Conservation (phyloP, 2,888 invertebrate species). For the Pecten maximus region DNA sequence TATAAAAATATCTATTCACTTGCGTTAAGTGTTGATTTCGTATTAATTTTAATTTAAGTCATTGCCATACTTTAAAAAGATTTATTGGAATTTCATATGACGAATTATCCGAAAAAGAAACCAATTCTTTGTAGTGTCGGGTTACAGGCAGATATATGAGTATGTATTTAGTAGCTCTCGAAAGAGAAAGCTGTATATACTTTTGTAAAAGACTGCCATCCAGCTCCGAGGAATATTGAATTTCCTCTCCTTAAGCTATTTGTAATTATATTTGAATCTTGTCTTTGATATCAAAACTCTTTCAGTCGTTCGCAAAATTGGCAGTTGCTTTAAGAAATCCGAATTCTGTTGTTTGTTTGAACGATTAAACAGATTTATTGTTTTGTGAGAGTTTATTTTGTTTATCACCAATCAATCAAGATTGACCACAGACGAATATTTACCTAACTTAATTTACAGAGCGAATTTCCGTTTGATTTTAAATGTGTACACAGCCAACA, state of each 20-base stretch:
- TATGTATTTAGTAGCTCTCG: no score
- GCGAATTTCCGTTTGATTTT: background rate
- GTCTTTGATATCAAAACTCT: background rate
- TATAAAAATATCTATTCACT: no score
- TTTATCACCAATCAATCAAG: background rate
- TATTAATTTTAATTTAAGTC: no score
- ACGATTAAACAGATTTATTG: background rate
- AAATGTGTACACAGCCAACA: background rate
- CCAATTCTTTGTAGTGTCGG: no score
- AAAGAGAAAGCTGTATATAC: background rate
- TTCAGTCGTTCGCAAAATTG: background rate
- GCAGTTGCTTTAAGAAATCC: background rate
- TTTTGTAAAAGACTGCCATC: background rate
- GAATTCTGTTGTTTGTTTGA: background rate
- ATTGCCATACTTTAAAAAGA: no score
- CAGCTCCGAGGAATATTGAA: background rate
- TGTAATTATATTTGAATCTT: background rate
- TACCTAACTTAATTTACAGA: background rate
- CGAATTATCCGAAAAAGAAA: no score
- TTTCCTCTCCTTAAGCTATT: background rate
- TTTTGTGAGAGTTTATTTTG: background rate
- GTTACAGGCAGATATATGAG: no score
- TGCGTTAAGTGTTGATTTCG: no score
- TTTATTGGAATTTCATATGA: no score
- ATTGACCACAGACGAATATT: background rate